A percentile compares a stretch with the other conserved stretches of the same genome.
phyloP scores from a whole-genome alignment of 2,888 invertebrate species.

The Metalampra italica region DNA sequence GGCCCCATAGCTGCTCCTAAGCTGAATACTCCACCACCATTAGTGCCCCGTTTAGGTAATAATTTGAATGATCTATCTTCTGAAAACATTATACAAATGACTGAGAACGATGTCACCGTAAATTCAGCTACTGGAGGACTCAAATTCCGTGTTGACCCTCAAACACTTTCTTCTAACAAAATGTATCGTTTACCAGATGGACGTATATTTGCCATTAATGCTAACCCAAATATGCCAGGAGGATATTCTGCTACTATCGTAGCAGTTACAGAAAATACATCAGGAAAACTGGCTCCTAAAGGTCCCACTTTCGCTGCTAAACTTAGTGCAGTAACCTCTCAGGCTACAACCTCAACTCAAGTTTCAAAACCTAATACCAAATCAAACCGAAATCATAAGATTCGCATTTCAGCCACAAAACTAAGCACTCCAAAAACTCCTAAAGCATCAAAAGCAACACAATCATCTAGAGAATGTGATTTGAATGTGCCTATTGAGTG shows the following conservation, averaged over 20 bases:
- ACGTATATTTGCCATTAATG: conserved; percentile 69
- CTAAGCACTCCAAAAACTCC: conserved; percentile 20
- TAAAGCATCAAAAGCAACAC: conserved; percentile 18
- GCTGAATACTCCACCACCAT: conserved; percentile 26
- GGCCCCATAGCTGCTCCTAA: conserved; percentile 47
- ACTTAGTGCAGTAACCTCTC: conserved; percentile 43
- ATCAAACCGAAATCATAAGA: conserved; percentile 4
- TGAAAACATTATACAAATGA: conserved; percentile 72
- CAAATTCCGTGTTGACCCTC: conserved; percentile 72
- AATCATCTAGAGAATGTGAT: conserved; percentile 41
- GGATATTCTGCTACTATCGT: conserved; percentile 75
- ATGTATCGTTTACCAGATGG: conserved; percentile 75
- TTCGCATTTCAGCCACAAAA: conserved; percentile 18
- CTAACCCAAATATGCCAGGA: conserved; percentile 70
- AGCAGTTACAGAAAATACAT: conserved; percentile 51
- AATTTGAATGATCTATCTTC: conserved; percentile 36
- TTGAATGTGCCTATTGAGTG: conserved; percentile 72
- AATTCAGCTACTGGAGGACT: conserved; percentile 67
- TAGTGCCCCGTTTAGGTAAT: conserved; percentile 26
- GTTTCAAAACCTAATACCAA: conserved; percentile 20
- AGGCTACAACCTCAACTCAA: conserved; percentile 11
- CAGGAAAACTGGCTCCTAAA: conserved; percentile 36
- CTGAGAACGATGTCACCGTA: conserved; percentile 73
- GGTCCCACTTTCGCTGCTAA: conserved; percentile 62
- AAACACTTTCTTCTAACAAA: conserved; percentile 71